Percentiles rank a stretch among this genome's conserved stretches.
These are phyloP conservation scores for Cephus cinctus DNA, from an alignment of 1,140 invertebrate genomes.

Conservation along the genomic window DNA sequence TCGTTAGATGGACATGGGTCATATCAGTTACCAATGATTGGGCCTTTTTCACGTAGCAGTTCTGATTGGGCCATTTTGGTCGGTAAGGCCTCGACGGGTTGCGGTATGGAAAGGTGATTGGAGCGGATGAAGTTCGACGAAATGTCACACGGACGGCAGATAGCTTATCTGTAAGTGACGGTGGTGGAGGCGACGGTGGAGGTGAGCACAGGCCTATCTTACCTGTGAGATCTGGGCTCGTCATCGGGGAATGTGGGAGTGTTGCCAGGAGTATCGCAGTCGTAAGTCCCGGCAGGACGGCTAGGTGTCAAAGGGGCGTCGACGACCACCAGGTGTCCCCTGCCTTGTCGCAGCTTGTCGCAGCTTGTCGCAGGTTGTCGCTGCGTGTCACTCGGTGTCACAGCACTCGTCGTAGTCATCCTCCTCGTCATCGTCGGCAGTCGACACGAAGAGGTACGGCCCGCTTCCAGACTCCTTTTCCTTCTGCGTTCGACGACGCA, in stretches of 20 bases:
- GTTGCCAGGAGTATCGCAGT: slow-evolving; percentile 22
- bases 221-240: slow-evolving; percentile 39
- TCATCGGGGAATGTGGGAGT: slow-evolving; percentile 55
- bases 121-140: slow-evolving; percentile 1
- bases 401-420: slow-evolving; percentile 3
- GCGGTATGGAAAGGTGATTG: slow-evolving; percentile 4
- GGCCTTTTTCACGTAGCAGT: too few species aligned
- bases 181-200: background rate
- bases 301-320: slow-evolving; percentile 45
- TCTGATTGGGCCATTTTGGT: too few species aligned
- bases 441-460: background rate
- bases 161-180: background rate
- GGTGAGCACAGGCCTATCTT: background rate
- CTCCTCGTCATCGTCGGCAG: background rate
- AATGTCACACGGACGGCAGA: background rate
- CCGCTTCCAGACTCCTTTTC: background rate
- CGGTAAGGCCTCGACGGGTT: too few species aligned
- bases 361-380: slow-evolving; percentile 15
- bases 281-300: slow-evolving; percentile 7
- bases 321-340: slow-evolving; percentile 24
- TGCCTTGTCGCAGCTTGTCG: slow-evolving; percentile 12
- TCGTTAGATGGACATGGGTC: too few species aligned
- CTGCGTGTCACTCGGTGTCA: slow-evolving; percentile 15
- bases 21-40: too few species aligned
- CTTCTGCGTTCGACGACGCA: background rate